Evolutionary conservation across 2,888 invertebrate genomes (phyloP), one percentile per base, ranked within the genome.

Genomic region (Cheilosia vernalis): DNA sequence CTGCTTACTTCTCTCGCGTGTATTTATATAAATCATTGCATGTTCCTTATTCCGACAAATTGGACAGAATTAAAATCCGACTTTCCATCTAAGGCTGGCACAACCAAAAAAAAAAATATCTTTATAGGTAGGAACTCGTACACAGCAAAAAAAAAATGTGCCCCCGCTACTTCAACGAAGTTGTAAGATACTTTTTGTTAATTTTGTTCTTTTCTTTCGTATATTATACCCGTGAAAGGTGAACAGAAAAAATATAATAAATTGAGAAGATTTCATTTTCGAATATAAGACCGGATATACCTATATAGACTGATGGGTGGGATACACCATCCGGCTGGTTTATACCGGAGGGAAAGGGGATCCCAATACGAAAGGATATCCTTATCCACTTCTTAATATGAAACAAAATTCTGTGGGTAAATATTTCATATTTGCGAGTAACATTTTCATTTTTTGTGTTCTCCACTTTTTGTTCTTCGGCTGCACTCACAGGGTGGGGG

Each of bases 11-110:
- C 13, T 15, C 24, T 56, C 49, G 55, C 55, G 66, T 58, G 37
- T 51, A 40, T 70, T 49, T 73, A 44, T 55, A 58, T 60, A 81
- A 81, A 77, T 85, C 85, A 72, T 77, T 67, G 66, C 61, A 72
- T 81, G 81, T 77, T 77, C 60, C 85, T 70, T 81, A 76, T 80
- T 80, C 84, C 84, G 80, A 70, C 79, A 84, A 84, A 85, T 85
- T 85, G 85, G 80, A 81, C 85, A 81, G 76, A 80, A 77, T 81
- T 80, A 66, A 76, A 72, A 85, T 72, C 72, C 55, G 72, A 76
- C 74, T 67, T 80, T 60, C 61, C 69, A 79, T 30, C 70, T 47
- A 49, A 17, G 44, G 42, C 17, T 7, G 4, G 4, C 13, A 13
- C 4, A 13, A 42, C 51, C 66, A 49, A 53, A 37, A 44, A 19